Conservation (phyloP, 2,113 vertebrate species). For the Campylorhamphus procurvoides region DNA sequence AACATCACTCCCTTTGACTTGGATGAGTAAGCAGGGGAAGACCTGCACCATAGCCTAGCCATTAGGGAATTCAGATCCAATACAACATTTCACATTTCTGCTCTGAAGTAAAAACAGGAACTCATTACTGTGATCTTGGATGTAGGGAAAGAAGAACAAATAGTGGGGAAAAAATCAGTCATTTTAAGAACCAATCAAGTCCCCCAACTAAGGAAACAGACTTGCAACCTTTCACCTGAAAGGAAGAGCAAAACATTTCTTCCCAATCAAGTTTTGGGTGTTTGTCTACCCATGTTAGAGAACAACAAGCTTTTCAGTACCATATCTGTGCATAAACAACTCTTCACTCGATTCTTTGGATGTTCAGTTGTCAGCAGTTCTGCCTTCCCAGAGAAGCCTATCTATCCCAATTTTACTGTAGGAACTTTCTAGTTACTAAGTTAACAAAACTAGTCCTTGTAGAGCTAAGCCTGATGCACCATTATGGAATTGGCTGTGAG, state of each 20-base stretch:
- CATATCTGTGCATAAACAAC: neutral
- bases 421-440: neutral
- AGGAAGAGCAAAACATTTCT: neutral
- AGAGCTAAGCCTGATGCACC: neutral
- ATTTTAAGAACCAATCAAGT: neutral
- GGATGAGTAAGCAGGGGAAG: neutral
- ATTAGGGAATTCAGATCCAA: neutral
- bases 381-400: neutral
- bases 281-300: neutral
- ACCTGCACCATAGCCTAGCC: neutral
- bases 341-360: neutral
- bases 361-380: neutral
- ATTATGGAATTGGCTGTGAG: accelerated
- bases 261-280: neutral
- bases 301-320: neutral
- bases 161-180: neutral
- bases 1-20: neutral
- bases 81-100: neutral
- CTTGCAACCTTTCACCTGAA: neutral
- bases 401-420: neutral
- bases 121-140: neutral
- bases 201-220: neutral
- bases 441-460: neutral
- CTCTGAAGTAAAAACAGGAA: neutral
- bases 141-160: neutral